Conservation (phyloP, 1,140 invertebrate species). For the Bicyclus anynana region DNA sequence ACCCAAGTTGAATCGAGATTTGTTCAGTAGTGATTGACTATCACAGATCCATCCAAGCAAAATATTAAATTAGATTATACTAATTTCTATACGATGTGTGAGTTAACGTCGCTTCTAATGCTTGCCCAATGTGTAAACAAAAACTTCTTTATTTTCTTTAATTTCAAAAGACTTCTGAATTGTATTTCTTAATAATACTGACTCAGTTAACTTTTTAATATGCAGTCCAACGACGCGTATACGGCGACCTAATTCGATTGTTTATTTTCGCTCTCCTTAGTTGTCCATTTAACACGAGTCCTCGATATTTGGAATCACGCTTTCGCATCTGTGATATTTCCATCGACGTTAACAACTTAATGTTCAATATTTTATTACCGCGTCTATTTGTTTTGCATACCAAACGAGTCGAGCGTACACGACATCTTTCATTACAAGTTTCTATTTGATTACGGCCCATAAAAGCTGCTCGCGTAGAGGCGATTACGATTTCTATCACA, state of each 20-base stretch:
- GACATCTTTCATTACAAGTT: conserved; percentile 75
- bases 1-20: too few relatives aligned
- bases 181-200: too few relatives aligned
- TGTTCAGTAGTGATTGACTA: too few relatives aligned
- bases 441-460: conserved; percentile 75
- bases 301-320: conserved; percentile 42
- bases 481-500: conserved; percentile 74
- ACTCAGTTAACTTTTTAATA: too few relatives aligned
- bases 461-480: conserved; percentile 62
- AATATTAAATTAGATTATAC: too few relatives aligned
- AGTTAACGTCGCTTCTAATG: too few relatives aligned
- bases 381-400: conserved; percentile 63
- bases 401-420: conserved; percentile 59
- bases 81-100: too few relatives aligned
- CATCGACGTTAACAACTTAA: conserved; percentile 59
- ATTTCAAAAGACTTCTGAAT: too few relatives aligned
- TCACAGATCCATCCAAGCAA: too few relatives aligned
- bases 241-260: background rate
- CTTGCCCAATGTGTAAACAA: too few relatives aligned
- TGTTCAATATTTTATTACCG: conserved; percentile 70
- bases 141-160: too few relatives aligned
- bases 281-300: conserved; percentile 4
- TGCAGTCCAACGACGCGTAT: too few relatives aligned
- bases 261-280: background rate
- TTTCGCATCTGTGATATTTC: conserved; percentile 41